phyloP scores from a whole-genome alignment of 2,797 vertebrate genomes.

The Poeciliopsis gracilis region DNA sequence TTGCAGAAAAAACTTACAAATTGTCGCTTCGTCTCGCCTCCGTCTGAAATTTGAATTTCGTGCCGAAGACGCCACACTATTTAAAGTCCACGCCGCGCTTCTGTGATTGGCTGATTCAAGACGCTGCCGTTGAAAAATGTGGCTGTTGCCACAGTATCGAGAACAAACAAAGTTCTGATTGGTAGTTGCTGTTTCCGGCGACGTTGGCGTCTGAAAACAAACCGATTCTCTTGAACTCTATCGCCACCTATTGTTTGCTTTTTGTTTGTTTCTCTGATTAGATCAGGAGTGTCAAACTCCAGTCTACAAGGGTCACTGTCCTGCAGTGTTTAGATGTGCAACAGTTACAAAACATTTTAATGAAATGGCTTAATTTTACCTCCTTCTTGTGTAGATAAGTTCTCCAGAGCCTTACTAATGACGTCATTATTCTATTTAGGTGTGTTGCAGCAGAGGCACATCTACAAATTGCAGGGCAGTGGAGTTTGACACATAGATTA shows the following conservation, averaged over 20 bases:
- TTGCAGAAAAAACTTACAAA: constrained; percentile 16
- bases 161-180: constrained; percentile 45
- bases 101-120: constrained; percentile 66
- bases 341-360: too few relatives aligned
- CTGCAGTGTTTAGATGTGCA: too few relatives aligned
- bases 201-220: not conserved
- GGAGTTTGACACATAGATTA: too few relatives aligned
- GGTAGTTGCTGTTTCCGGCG: constrained; percentile 46
- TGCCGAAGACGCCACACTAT: constrained; percentile 20
- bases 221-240: not conserved
- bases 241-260: constrained; percentile 35
- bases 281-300: too few relatives aligned
- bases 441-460: too few relatives aligned
- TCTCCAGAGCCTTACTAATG: too few relatives aligned
- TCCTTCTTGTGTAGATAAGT: too few relatives aligned
- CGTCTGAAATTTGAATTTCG: constrained; percentile 44
- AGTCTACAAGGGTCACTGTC: too few relatives aligned
- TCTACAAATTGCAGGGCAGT: too few relatives aligned
- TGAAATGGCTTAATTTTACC: too few relatives aligned
- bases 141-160: constrained; percentile 5
- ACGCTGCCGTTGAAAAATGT: not conserved
- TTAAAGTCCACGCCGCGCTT: constrained; percentile 62
- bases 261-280: not conserved
- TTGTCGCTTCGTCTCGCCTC: rapidly evolving
- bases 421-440: too few relatives aligned